phyloP scores from a whole-genome alignment of 2,113 vertebrate species.

The Donacobius atricapilla region DNA sequence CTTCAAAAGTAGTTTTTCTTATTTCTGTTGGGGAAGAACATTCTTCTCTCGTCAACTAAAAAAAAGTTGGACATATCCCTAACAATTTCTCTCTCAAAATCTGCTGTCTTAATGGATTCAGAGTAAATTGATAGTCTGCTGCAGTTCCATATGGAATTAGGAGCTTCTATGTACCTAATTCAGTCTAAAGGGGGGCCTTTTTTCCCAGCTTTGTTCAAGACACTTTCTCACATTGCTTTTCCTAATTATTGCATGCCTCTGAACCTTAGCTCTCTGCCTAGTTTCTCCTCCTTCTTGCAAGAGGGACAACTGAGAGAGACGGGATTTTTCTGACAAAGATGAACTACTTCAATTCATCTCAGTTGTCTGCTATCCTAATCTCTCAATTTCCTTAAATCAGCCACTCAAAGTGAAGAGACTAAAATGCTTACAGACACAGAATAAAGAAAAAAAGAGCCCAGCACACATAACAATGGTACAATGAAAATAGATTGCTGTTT shows the following conservation, averaged over 20 bases:
- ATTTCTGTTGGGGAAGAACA: neutral
- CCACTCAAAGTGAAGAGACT: neutral
- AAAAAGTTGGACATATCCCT: neutral
- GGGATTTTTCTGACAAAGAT: conserved; percentile 11
- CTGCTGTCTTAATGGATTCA: neutral
- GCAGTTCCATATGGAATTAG: neutral
- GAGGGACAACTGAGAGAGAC: neutral
- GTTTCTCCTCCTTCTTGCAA: neutral
- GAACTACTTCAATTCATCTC: conserved; percentile 23
- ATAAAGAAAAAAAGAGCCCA: neutral
- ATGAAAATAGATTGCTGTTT: neutral
- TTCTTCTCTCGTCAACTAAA: neutral
- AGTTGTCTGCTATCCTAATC: neutral
- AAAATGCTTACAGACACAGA: neutral
- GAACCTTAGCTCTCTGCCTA: neutral
- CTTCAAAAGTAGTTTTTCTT: neutral
- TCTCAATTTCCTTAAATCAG: conserved; percentile 36
- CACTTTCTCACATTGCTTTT: neutral
- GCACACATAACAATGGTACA: neutral
- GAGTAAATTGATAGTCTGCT: neutral
- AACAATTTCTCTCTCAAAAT: neutral
- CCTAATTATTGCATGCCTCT: neutral
- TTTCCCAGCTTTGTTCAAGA: neutral
- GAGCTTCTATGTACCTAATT: neutral
- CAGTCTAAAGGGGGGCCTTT: neutral